Evolutionary conservation across 2,888 invertebrate genomes (phyloP), one percentile per base, ranked within the genome.

Genomic region (Stomorhina lunata): DNA sequence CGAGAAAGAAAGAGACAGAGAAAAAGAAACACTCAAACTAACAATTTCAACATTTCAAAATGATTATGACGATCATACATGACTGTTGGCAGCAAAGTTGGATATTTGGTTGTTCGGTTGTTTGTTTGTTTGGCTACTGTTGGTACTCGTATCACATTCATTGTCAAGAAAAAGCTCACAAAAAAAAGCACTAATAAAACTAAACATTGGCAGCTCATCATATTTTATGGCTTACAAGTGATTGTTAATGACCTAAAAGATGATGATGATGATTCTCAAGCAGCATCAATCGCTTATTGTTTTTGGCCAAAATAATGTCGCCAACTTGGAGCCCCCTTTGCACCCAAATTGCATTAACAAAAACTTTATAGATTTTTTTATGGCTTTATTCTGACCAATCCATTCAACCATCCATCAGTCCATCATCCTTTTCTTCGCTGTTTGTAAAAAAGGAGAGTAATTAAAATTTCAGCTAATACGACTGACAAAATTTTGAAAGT

Each of bases 401-500:
- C 34, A 4, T 53, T 10, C 37, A 25, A 1, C 20, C 25, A 17
- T 32, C n/a, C n/a, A n/a, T 37, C 10, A 20, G 37, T 29, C 17
- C 9, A 32, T 73, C 29, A 57, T 17, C 61, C n/a, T n/a, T n/a
- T 25, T 50, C 37, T 63, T 69, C 34, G 77, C 77, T 61, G 10
- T 61, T 40, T 25, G n/a, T n/a, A 69, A 37, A 57, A 79, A 43
- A 73, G 78, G 81, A 80, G 84, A 79, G 88, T 90, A 90, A 90
- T 90, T 90, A 90, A 90, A 90, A 90, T 90, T 90, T 90, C 90
- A 86, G 86, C 89, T 90, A 90, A 90, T 90, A 88, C 87, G 86
- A 53, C 57, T 77, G 72, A 50, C 53, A 78, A 80, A n/a, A 83
- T 78, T 78, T 78, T 73, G 68, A 40, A 77, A 80, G 80, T 78